phyloP scores from a whole-genome alignment of 2,113 vertebrate genomes.

The Hypocryptadius cinnamomeus region DNA sequence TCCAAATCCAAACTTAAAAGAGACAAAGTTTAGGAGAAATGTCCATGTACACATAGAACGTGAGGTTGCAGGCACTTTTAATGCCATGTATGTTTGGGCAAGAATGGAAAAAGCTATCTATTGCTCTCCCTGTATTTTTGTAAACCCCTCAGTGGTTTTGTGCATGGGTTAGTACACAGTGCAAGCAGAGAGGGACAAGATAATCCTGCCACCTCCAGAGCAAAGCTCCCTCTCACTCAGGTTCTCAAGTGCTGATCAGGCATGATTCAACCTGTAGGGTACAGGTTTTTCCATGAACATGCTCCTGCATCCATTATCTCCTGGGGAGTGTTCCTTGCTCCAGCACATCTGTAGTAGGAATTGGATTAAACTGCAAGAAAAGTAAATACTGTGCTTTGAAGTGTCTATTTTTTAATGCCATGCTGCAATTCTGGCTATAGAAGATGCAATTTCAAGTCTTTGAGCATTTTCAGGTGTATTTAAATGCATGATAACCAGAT shows the following conservation, averaged over 20 bases:
- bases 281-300: background rate
- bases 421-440: background rate
- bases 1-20: background rate
- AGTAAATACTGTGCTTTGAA: background rate
- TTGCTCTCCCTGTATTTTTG: background rate
- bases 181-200: background rate
- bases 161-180: accelerated
- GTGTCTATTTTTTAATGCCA: background rate
- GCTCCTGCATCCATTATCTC: background rate
- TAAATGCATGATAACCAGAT: background rate
- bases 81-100: background rate
- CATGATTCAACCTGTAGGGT: background rate
- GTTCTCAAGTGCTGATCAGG: background rate
- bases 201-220: background rate
- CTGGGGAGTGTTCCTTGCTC: background rate
- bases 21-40: background rate
- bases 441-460: background rate
- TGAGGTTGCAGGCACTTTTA: background rate
- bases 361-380: background rate
- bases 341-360: background rate
- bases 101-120: accelerated
- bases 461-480: background rate
- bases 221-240: background rate
- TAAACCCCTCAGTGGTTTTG: background rate
- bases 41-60: accelerated